These are phyloP conservation scores for Euleptes europaea DNA, from an alignment of 2,113 vertebrate genomes.

Conservation along the genomic window DNA sequence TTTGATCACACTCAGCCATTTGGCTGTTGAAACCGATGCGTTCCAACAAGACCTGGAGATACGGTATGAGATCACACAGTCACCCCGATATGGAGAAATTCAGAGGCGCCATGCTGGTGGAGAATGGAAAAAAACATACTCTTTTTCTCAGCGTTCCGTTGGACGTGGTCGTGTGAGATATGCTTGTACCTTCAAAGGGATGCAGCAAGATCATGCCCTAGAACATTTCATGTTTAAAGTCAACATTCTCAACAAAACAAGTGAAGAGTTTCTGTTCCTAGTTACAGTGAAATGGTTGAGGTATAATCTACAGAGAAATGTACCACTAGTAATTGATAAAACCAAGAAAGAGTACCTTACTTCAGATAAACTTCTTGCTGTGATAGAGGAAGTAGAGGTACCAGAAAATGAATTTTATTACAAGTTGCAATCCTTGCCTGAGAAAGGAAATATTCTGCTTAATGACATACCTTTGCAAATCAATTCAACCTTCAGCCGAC, in stretches of 20 bases:
- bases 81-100: slow-evolving; percentile 83
- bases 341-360: slow-evolving; percentile 75
- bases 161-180: slow-evolving; percentile 80
- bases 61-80: slow-evolving; percentile 76
- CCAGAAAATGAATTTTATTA: slow-evolving; percentile 80
- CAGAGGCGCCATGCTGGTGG: slow-evolving; percentile 78
- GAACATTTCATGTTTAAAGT: slow-evolving; percentile 89
- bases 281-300: slow-evolving; percentile 83
- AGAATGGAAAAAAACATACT: slow-evolving; percentile 79
- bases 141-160: slow-evolving; percentile 84
- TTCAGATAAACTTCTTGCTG: slow-evolving; percentile 78
- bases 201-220: slow-evolving; percentile 74
- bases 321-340: slow-evolving; percentile 79
- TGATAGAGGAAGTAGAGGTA: slow-evolving; percentile 67
- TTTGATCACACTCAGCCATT: slow-evolving; percentile 76
- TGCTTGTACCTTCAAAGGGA: slow-evolving; percentile 77
- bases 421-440: slow-evolving; percentile 80
- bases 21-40: slow-evolving; percentile 83
- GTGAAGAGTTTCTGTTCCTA: slow-evolving; percentile 78
- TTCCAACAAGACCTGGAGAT: slow-evolving; percentile 76
- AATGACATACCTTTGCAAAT: slow-evolving; percentile 73
- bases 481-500: slow-evolving; percentile 85
- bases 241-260: slow-evolving; percentile 73
- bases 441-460: slow-evolving; percentile 83
- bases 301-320: slow-evolving; percentile 77